phyloP scores from a whole-genome alignment of 2,888 invertebrate genomes.

The Anarsia innoxiella region DNA sequence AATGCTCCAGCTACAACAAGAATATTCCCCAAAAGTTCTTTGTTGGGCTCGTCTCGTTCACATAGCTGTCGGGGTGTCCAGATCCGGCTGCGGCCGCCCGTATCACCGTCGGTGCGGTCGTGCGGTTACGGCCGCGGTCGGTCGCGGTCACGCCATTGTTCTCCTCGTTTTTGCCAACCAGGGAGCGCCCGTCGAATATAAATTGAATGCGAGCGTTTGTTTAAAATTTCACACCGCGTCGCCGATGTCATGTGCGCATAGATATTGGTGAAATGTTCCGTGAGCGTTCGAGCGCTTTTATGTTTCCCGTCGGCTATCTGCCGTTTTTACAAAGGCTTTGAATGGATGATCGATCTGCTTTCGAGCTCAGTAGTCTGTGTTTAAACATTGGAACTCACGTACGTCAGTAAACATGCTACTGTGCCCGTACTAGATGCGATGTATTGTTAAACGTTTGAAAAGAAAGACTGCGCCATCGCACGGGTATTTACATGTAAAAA shows the following conservation, averaged over 20 bases:
- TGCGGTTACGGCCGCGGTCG: conserved; percentile 8
- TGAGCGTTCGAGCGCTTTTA: conserved; percentile 19
- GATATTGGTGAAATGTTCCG: conserved; percentile 29
- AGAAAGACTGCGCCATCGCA: too few species aligned
- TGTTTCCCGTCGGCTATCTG: conserved; percentile 11
- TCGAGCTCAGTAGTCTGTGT: too few species aligned
- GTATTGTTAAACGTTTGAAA: too few species aligned
- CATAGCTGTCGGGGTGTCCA: background rate
- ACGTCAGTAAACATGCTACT: too few species aligned
- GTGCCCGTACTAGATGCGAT: too few species aligned
- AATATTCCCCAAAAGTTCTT: too few species aligned
- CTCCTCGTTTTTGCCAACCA: conserved; percentile 16
- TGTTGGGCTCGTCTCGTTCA: too few species aligned
- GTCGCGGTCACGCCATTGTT: conserved; percentile 19
- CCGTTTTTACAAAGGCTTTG: too few species aligned
- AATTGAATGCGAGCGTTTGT: conserved; percentile 45
- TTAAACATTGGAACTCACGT: too few species aligned
- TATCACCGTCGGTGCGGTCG: background rate
- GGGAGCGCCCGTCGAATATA: conserved; percentile 40
- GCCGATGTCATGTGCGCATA: conserved; percentile 25
- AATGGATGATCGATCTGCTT: too few species aligned
- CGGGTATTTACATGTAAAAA: too few species aligned
- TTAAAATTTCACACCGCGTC: conserved; percentile 45
- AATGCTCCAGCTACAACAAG: too few species aligned
- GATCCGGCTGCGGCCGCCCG: background rate